Conservation (phyloP, 2,888 invertebrate genomes). For the Drosophila mayaguana region DNA sequence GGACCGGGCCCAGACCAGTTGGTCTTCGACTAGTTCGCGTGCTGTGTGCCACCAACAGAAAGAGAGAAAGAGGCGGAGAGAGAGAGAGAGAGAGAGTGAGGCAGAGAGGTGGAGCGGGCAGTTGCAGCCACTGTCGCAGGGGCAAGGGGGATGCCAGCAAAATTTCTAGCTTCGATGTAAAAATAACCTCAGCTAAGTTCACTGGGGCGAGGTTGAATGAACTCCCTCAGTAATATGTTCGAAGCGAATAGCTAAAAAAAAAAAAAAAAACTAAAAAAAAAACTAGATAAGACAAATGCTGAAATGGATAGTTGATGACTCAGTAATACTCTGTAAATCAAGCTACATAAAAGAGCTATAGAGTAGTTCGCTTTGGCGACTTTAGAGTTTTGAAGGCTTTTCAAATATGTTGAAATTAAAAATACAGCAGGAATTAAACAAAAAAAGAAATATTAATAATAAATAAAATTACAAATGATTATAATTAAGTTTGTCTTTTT, state of each 20-base stretch:
- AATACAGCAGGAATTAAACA: no score
- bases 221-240: conserved; percentile 71
- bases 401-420: no score
- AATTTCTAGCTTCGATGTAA: conserved; percentile 73
- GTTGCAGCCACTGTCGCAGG: neutral
- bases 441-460: no score
- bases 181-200: conserved; percentile 85
- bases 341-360: neutral
- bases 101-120: neutral
- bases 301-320: neutral
- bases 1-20: conserved; percentile 73
- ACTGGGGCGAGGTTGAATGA: conserved; percentile 86
- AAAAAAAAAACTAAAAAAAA: conserved; percentile 32
- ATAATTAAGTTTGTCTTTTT: no score
- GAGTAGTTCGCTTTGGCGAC: no score
- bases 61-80: conserved; percentile 5
- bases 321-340: conserved; percentile 2
- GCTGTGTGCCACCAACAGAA: conserved; percentile 28
- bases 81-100: conserved; percentile 6
- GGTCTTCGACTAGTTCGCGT: conserved; percentile 63
- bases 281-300: conserved; percentile 27
- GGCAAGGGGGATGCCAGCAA: conserved; percentile 7
- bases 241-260: conserved; percentile 40
- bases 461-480: no score
- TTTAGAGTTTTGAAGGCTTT: neutral